Evolutionary conservation across 1,140 invertebrate genomes (phyloP).

Genomic region (Drosophila equinoxialis): DNA sequence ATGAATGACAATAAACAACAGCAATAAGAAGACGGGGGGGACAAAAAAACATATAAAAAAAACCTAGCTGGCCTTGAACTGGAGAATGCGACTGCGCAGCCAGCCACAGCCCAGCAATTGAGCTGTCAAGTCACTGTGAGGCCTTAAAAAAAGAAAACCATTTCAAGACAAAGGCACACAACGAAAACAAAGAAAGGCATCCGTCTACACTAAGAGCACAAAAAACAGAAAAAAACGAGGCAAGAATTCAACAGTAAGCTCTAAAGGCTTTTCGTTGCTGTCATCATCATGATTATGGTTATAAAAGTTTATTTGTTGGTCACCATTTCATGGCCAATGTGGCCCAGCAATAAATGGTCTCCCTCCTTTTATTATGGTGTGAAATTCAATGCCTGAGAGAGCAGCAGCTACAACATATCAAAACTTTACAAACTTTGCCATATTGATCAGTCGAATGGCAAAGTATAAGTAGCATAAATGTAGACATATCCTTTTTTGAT

Average conservation of each 20-base stretch:
- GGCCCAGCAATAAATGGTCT: not conserved
- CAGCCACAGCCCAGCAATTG: conserved; percentile 34
- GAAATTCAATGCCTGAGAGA: conserved; percentile 36
- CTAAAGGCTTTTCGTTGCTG: conserved; percentile 14
- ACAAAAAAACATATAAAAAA: conserved; percentile 18
- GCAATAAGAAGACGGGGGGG: not conserved
- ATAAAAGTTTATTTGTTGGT: conserved; percentile 7
- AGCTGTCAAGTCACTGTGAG: conserved; percentile 47
- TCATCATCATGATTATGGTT: conserved; percentile 3
- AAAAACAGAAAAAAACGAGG: not conserved
- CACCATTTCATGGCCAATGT: not conserved
- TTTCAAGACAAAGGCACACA: not conserved
- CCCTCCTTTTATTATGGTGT: conserved; percentile 36
- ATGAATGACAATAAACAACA: conserved; percentile 9
- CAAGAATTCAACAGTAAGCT: conserved; percentile 16
- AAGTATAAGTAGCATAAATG: not conserved
- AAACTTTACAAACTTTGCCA: conserved; percentile 12
- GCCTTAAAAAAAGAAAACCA: conserved; percentile 21
- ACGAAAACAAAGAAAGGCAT: conserved; percentile 13
- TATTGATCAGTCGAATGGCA: not conserved
- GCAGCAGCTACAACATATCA: conserved; percentile 5
- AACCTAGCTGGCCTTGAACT: conserved; percentile 46
- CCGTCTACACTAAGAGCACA: not conserved
- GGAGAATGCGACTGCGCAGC: conserved; percentile 48
- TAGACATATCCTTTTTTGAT: conserved; percentile 10